These are phyloP conservation scores for Caenorhabditis japonica DNA, from an alignment of 2,888 invertebrate species.

Conservation along the genomic window DNA sequence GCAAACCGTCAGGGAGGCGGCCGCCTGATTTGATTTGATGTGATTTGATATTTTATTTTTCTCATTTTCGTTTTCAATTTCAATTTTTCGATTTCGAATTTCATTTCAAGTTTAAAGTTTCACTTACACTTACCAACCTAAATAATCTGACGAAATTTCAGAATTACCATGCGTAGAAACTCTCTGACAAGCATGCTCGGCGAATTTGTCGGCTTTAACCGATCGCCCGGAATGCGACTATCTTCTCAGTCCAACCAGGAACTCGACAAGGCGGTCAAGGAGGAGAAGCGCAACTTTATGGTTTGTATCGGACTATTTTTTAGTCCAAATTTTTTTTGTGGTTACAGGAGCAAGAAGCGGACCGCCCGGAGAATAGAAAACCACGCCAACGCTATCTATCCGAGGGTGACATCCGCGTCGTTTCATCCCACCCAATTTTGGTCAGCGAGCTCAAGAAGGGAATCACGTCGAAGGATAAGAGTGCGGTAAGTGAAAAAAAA, in stretches of 20 bases:
- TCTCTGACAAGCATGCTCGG: slow-evolving; percentile 67
- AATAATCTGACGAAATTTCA: slow-evolving; percentile 7
- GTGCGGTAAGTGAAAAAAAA: slow-evolving; percentile 12
- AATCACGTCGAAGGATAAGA: not conserved
- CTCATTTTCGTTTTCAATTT: too few relatives aligned
- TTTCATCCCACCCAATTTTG: slow-evolving; percentile 29
- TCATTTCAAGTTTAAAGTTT: too few relatives aligned
- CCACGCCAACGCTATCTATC: slow-evolving; percentile 51
- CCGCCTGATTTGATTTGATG: slow-evolving; percentile 45
- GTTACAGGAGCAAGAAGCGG: slow-evolving; percentile 33
- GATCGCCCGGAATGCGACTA: slow-evolving; percentile 65
- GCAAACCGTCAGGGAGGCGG: slow-evolving; percentile 11
- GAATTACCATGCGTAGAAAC: slow-evolving; percentile 58
- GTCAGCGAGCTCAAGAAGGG: slow-evolving; percentile 47
- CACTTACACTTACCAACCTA: slow-evolving; percentile 12
- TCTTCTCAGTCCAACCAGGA: slow-evolving; percentile 37
- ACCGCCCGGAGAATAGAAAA: slow-evolving; percentile 32
- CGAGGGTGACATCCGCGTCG: slow-evolving; percentile 44
- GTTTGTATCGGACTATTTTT: slow-evolving; percentile 2
- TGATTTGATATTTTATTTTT: too few relatives aligned
- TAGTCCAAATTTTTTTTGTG: not conserved
- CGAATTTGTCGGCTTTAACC: slow-evolving; percentile 69
- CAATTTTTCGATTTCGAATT: too few relatives aligned
- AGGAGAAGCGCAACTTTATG: slow-evolving; percentile 37
- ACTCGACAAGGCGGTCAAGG: slow-evolving; percentile 43